These are phyloP conservation scores for Protobothrops flavoviridis DNA, from an alignment of 2,113 vertebrate genomes.

Conservation along the genomic window DNA sequence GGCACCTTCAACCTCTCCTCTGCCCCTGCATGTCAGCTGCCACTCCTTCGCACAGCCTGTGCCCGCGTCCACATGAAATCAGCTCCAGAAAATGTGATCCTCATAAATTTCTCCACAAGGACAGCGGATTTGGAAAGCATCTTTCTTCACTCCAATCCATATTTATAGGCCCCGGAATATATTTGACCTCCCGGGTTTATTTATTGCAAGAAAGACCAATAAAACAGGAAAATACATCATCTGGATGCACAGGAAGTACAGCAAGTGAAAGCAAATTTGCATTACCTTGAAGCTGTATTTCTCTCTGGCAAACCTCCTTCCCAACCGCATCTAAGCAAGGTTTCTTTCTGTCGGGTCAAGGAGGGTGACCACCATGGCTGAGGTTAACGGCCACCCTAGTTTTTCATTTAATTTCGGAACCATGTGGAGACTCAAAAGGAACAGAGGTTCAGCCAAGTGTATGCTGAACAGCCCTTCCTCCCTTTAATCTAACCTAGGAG, in stretches of 20 bases:
- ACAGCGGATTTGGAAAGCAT: constrained; percentile 47
- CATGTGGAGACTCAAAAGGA: neutral
- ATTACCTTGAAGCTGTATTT: constrained; percentile 52
- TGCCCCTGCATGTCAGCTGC: neutral
- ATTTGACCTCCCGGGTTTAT: constrained; percentile 55
- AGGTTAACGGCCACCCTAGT: neutral
- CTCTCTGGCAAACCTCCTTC: neutral
- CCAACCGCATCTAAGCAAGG: constrained; percentile 50
- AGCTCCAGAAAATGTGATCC: constrained; percentile 2
- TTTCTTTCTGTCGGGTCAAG: constrained; percentile 47
- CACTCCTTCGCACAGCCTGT: neutral
- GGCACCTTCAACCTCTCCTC: neutral
- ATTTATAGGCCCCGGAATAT: constrained; percentile 57
- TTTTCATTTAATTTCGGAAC: constrained; percentile 32
- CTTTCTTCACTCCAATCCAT: constrained; percentile 58
- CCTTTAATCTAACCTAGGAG: neutral
- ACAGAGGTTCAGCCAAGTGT: constrained; percentile 27
- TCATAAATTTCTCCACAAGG: constrained; percentile 52
- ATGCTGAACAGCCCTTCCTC: neutral
- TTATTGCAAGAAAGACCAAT: constrained; percentile 60
- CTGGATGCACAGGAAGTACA: neutral
- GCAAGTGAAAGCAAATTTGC: constrained; percentile 52
- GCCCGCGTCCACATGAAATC: fast-evolving
- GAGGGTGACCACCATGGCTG: constrained; percentile 37
- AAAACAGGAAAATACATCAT: constrained; percentile 58